Evolutionary conservation across 1,140 invertebrate genomes (phyloP).

Genomic region (Leguminivora glycinivorella): DNA sequence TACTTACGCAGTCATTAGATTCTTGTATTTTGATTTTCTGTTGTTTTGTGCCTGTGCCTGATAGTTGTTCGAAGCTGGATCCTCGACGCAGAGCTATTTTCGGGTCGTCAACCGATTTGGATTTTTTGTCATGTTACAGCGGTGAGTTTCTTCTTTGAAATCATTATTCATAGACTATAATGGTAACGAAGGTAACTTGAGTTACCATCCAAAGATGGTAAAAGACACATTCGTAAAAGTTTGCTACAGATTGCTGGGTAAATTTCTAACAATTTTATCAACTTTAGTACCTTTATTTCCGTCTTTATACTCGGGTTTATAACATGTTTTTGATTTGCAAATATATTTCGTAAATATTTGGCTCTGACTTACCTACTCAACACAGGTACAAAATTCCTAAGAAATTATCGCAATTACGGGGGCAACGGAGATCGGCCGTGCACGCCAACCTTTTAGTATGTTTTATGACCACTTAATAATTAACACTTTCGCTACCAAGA

Average conservation of each 20-base stretch:
- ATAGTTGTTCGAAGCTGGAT: conserved; percentile 45
- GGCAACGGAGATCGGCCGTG: background rate
- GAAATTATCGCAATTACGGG: conserved; percentile 14
- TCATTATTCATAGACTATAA: background rate
- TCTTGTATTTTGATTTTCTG: too few species aligned
- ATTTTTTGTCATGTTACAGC: conserved; percentile 34
- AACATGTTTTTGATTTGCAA: too few species aligned
- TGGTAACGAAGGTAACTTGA: too few species aligned
- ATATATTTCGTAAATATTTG: background rate
- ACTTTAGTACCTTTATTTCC: too few species aligned
- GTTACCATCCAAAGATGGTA: too few species aligned
- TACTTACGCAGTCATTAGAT: too few species aligned
- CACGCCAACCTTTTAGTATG: background rate
- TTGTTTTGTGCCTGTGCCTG: too few species aligned
- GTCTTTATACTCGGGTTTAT: too few species aligned
- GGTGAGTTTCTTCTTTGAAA: conserved; percentile 35
- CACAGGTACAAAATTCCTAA: conserved; percentile 25
- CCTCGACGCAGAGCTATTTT: conserved; percentile 48
- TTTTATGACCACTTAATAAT: conserved; percentile 12
- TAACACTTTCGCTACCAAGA: too few species aligned
- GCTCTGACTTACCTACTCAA: background rate
- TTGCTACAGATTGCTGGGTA: too few species aligned
- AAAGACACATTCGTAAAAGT: too few species aligned
- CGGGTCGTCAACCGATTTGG: conserved; percentile 35
- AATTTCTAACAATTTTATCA: too few species aligned